Evolutionary conservation across 2,888 invertebrate species (phyloP).

Genomic region (Chelonus formosanus): DNA sequence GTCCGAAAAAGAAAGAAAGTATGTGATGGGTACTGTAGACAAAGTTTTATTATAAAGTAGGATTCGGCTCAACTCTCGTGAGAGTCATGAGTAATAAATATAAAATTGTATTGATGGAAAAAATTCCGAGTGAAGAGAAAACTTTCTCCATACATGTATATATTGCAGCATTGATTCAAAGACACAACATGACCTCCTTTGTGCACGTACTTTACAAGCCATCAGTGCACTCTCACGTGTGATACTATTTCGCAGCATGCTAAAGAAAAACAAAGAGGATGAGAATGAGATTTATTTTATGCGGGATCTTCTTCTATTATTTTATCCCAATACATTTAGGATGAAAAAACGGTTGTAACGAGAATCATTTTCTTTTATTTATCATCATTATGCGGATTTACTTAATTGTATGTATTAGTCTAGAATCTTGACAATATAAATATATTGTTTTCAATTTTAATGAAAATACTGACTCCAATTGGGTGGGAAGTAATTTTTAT

Average conservation of each 20-base stretch:
- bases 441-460: no score
- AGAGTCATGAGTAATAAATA: constrained; percentile 14
- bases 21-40: constrained; percentile 5
- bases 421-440: no score
- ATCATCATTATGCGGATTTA: no score
- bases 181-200: constrained; percentile 15
- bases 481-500: no score
- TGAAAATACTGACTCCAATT: no score
- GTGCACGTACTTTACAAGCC: constrained; percentile 16
- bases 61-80: constrained; percentile 8
- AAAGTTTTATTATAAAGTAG: constrained; percentile 10
- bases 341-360: no score
- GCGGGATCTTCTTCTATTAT: neutral
- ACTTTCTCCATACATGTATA: constrained; percentile 33
- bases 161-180: constrained; percentile 27
- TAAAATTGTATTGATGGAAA: constrained; percentile 14
- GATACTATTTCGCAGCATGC: constrained; percentile 17
- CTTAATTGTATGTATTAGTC: no score
- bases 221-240: constrained; percentile 29
- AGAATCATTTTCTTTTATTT: no score
- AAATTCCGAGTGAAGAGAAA: constrained; percentile 10
- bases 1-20: constrained; percentile 13
- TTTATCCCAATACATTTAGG: neutral
- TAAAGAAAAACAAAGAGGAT: constrained; percentile 11
- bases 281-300: constrained; percentile 11